These are phyloP conservation scores for Agrotis segetum DNA, from an alignment of 2,888 invertebrate genomes.

Conservation along the genomic window DNA sequence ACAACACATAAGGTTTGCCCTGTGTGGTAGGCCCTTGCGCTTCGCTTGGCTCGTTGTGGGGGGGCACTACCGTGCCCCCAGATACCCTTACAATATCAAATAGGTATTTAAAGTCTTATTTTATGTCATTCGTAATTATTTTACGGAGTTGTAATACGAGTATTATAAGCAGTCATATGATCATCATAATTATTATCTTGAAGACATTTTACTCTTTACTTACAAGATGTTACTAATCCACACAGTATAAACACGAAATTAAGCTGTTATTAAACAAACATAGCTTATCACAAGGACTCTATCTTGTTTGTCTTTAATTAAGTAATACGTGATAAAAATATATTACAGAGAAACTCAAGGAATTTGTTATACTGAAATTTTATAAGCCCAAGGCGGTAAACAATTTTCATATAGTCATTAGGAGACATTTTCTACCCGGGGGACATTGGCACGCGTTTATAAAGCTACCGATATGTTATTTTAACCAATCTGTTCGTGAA, in stretches of 20 bases:
- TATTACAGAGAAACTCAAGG: conserved; percentile 2
- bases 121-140: too few species aligned
- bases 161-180: neutral
- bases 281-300: neutral
- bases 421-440: neutral
- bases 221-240: neutral
- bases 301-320: conserved; percentile 33
- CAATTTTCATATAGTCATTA: conserved; percentile 26
- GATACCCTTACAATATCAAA: too few species aligned
- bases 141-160: too few species aligned
- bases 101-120: too few species aligned
- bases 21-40: too few species aligned
- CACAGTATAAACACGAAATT: neutral
- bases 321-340: conserved; percentile 20
- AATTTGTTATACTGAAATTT: conserved; percentile 14
- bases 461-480: conserved; percentile 12
- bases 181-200: too few species aligned
- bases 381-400: conserved; percentile 6
- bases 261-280: neutral
- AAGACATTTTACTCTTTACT: neutral
- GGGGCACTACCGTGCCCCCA: too few species aligned
- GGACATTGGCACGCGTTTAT: neutral
- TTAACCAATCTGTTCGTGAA: neutral
- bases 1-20: too few species aligned
- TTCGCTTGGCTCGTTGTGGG: too few species aligned